A percentile compares a stretch with the other conserved stretches of the same genome.
phyloP scores from a whole-genome alignment of 2,797 vertebrate genomes.

The Champsocephalus gunnari region DNA sequence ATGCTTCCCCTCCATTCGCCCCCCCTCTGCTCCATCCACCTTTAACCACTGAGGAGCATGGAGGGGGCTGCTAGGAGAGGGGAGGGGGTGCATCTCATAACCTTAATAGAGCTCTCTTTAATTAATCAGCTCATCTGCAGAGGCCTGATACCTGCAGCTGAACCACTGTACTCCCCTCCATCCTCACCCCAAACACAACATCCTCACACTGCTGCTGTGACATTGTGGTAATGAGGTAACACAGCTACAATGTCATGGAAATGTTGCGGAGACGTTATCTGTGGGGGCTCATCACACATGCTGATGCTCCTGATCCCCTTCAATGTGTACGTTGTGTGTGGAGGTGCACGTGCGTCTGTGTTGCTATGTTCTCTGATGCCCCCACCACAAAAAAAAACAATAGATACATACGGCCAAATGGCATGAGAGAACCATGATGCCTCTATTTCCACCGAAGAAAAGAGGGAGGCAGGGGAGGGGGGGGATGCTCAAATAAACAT shows the following conservation, averaged over 20 bases:
- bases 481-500: slow-evolving; percentile 73
- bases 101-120: slow-evolving; percentile 85
- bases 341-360: slow-evolving; percentile 29
- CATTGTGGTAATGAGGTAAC: slow-evolving; percentile 87
- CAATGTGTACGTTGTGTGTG: slow-evolving; percentile 66
- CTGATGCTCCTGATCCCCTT: slow-evolving; percentile 87
- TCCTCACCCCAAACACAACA: slow-evolving; percentile 75
- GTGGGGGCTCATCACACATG: slow-evolving; percentile 83
- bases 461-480: slow-evolving; percentile 26
- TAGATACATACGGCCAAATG: slow-evolving; percentile 62
- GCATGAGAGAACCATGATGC: slow-evolving; percentile 53
- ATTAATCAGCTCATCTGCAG: slow-evolving; percentile 86
- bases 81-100: slow-evolving; percentile 77
- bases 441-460: slow-evolving; percentile 60
- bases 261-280: slow-evolving; percentile 82
- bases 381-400: neutral
- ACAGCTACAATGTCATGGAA: slow-evolving; percentile 85
- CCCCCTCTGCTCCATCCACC: slow-evolving; percentile 61
- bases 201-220: slow-evolving; percentile 80
- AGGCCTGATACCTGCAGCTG: slow-evolving; percentile 83
- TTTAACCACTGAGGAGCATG: slow-evolving; percentile 70
- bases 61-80: slow-evolving; percentile 45
- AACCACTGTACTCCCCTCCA: slow-evolving; percentile 35
- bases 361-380: slow-evolving; percentile 24
- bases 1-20: slow-evolving; percentile 53